Base-by-base conservation (phyloP, 2,113 vertebrate species). In the Tachuris rubrigastra region DNA sequence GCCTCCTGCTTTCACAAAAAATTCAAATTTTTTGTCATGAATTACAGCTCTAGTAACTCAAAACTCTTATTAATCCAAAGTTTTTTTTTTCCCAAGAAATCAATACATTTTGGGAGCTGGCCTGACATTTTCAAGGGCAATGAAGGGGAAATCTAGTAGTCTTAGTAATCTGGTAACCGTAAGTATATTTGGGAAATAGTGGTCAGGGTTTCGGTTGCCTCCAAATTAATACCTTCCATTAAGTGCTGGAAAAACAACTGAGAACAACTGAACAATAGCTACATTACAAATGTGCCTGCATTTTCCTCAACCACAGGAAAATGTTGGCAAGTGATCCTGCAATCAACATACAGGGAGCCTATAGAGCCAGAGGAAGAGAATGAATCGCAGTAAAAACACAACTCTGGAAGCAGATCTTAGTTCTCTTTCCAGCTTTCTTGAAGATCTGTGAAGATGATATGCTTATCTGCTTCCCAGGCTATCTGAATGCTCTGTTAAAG, bases 401-500 rank as follows among this genome's bases (percentile, higher is more conserved):
- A 35, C 16, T 21, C 35, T 55, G 7, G 44, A 46, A 67, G 50
- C 50, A 47, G 50, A 75, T 74, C 23, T 60, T 87, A 65, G 53
- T 58, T 95, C 55, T 81, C 47, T 47, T 88, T 82, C 56, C 82
- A 93, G 30, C 63, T 84, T 85, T 78, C 63, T 69, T 71, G 55
- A 35, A 71, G 63, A 93, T 69, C 88, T 86, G 0, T 74, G 59
- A 79, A 23, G 46, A 65, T 1, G 1, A 91, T 50, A 73, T 9
- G n/a, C 27, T 89, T 65, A 65, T 68, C 47, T 77, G 65, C 55
- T 86, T 91, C 33, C 47, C 46, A 68, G 24, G 24, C 55, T 49
- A 89, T 79, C 75, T 90, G 81, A 93, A 94, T 87, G 67, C 63
- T 85, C 66, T 76, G 12, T 67, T 93, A 90, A 90, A 69, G 39